phyloP scores from a whole-genome alignment of 2,888 invertebrate genomes.

The Nephrotoma flavescens region DNA sequence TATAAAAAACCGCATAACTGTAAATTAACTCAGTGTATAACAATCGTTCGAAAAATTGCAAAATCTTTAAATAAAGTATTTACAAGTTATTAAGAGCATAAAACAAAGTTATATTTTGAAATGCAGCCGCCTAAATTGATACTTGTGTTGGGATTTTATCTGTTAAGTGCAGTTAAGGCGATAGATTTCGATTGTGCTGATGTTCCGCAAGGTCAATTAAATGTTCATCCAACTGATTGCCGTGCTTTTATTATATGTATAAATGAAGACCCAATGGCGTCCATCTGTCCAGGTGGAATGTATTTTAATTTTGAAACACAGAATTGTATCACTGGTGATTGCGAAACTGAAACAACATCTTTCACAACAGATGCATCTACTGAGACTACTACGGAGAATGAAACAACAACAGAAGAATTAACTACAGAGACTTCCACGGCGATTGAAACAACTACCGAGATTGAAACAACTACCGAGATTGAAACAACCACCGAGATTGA shows the following conservation, averaged over 20 bases:
- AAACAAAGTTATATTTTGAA: not conserved
- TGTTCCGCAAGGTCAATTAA: not conserved
- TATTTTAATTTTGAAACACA: not conserved
- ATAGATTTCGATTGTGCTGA: not conserved
- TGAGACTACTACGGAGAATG: no score
- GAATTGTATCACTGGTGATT: not conserved
- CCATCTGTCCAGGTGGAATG: not conserved
- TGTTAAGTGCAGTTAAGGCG: not conserved
- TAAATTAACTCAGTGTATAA: no score
- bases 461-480: no score
- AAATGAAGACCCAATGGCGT: not conserved
- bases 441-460: no score
- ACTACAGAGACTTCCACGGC: no score
- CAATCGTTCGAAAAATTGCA: not conserved
- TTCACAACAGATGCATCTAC: not conserved
- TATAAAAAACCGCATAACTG: no score
- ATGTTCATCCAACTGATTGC: not conserved
- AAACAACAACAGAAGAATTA: no score
- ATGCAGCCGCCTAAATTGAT: not conserved
- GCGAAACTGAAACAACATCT: not conserved
- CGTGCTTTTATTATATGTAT: not conserved
- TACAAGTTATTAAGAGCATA: not conserved
- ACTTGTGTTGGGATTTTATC: not conserved
- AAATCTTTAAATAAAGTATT: not conserved
- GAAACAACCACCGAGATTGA: no score